Evolutionary conservation across 2,113 vertebrate genomes (phyloP), one percentile per base, ranked within the genome.

Genomic region (Buteo buteo): DNA sequence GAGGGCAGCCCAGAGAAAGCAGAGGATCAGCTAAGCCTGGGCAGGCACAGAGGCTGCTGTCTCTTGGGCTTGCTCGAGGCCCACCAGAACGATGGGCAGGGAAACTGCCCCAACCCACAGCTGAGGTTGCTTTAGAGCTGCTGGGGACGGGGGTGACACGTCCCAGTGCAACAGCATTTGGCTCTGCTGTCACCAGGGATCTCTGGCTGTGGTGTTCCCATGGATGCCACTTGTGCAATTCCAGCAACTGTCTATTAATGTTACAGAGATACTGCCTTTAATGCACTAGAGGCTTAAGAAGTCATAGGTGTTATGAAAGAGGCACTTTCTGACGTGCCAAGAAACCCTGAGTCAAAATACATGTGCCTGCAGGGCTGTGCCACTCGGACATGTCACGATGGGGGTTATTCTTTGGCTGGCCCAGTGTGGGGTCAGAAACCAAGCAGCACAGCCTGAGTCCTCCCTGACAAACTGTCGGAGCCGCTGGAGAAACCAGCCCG

Each of bases 351-450:
- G 40, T 61, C 86, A 77, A 86, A 91, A 83, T 18, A 7, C 45
- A 26, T 2, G 6, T 3, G 19, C 65, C 92, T 4, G 72, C 45
- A 4, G 66, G 70, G 85, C 78, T 15, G 67, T 3, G 89, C 36
- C 81, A 16, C 42, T 7, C 36, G 7, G 81, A 12, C 58, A 2
- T 31, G 77, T 50, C 57, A 11, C 5, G 0, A 9, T 5, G 0
- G 10, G 29, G 70, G 12, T 2, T n/a, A 15, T 4, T 18, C 76
- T 16, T 3, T 1, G 0, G 11, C 45, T 40, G 42, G 36, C 22
- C 34, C 26, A 9, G 44, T 2, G 4, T 0, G 0, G 66, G 86
- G 67, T 26, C 82, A 54, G 16, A 7, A 18, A 7, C 1, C 0
- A 11, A 32, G 7, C 1, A n/a, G 69, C 73, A 71, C 61, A 45